Percentiles rank a stretch among this genome's conserved stretches.
Evolutionary conservation across 2,797 vertebrate genomes (phyloP).

Genomic region (Danio aesculapii): DNA sequence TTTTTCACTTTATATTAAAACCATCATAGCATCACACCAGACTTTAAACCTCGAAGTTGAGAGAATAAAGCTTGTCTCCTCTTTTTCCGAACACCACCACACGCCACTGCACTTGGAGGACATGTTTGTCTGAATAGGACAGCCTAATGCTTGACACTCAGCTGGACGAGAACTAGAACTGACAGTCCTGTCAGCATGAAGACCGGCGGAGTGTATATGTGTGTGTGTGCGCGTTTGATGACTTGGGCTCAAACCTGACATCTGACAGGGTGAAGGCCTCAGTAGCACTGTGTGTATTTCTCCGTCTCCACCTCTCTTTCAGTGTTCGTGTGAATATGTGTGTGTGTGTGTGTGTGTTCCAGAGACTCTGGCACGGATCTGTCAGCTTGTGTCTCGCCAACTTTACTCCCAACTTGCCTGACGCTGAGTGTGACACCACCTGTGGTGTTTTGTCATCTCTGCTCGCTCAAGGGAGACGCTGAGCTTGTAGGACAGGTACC

Average conservation of each 20-base stretch:
- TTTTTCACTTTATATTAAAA: background rate
- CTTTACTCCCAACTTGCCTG: constrained; percentile 72
- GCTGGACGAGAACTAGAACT: constrained; percentile 30
- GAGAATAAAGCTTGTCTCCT: background rate
- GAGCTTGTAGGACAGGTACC: constrained; percentile 75
- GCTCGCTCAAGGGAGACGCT: constrained; percentile 65
- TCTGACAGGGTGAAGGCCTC: constrained; percentile 28
- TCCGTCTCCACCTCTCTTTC: constrained; percentile 20
- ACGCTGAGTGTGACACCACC: constrained; percentile 79
- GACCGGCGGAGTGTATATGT: background rate
- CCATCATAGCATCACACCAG: background rate
- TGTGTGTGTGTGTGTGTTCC: constrained; percentile 24
- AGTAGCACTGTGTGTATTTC: background rate
- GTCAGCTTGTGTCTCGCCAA: constrained; percentile 77
- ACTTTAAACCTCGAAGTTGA: background rate
- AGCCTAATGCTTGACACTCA: constrained; percentile 28
- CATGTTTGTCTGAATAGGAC: constrained; percentile 34
- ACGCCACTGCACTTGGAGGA: constrained; percentile 19
- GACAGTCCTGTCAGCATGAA: constrained; percentile 41
- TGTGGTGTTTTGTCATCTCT: constrained; percentile 78
- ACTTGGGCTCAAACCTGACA: constrained; percentile 35
- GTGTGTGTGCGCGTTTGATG: background rate
- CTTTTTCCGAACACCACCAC: background rate
- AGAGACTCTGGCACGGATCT: constrained; percentile 69
- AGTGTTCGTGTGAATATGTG: constrained; percentile 9